A percentile compares a stretch with the other conserved stretches of the same genome.
Evolutionary conservation across 1,140 invertebrate species (phyloP).

Genomic region (Diorhabda elongata): DNA sequence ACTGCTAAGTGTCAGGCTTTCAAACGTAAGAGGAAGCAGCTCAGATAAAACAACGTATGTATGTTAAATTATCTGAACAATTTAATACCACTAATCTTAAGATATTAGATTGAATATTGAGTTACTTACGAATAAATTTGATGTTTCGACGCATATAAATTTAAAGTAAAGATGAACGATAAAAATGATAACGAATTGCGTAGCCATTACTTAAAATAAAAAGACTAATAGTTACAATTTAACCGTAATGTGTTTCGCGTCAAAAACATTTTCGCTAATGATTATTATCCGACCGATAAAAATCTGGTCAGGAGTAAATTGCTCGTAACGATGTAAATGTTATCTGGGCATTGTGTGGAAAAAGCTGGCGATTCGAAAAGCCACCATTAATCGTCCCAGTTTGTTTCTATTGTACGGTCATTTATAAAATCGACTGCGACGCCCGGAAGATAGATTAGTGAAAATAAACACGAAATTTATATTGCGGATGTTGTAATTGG

Average conservation of each 20-base stretch:
- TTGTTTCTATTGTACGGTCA: conserved; percentile 3
- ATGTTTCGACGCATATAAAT: too few relatives aligned
- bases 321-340: conserved; percentile 7
- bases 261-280: conserved; percentile 42
- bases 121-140: too few relatives aligned
- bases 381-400: conserved; percentile 3
- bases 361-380: neutral
- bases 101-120: too few relatives aligned
- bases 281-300: conserved; percentile 30
- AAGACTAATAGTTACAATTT: conserved; percentile 39
- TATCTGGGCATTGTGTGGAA: neutral
- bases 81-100: too few relatives aligned
- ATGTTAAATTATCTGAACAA: too few relatives aligned
- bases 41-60: too few relatives aligned
- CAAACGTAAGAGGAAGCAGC: too few relatives aligned
- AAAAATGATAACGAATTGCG: neutral
- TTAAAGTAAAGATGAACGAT: too few relatives aligned
- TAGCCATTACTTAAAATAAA: conserved; percentile 10
- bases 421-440: conserved; percentile 2
- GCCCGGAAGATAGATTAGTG: neutral
- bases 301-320: conserved; percentile 20
- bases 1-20: too few relatives aligned
- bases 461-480: conserved; percentile 1
- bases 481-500: neutral
- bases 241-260: conserved; percentile 37